Evolutionary conservation across 2,113 vertebrate genomes (phyloP).

Genomic region (Pica pica): DNA sequence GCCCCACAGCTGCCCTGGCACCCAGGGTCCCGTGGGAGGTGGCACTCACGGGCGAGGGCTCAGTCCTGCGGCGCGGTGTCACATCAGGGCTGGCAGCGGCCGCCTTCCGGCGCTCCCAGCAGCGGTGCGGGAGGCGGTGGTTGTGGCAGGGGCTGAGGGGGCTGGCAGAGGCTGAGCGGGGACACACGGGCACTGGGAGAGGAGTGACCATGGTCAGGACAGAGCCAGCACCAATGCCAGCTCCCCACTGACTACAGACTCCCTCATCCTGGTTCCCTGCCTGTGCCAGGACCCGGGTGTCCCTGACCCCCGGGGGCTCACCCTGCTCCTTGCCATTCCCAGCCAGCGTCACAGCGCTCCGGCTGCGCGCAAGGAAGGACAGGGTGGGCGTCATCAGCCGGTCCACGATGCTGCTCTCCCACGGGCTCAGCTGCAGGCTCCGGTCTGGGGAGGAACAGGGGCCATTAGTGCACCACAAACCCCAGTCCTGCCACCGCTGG

Average conservation of each 20-base stretch:
- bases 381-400: slow-evolving; percentile 95
- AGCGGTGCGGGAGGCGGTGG: slow-evolving; percentile 82
- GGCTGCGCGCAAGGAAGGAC: slow-evolving; percentile 93
- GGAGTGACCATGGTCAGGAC: not conserved
- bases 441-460: slow-evolving; percentile 73
- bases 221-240: accelerated
- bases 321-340: slow-evolving; percentile 84
- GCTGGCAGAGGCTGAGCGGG: slow-evolving; percentile 91
- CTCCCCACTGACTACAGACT: not conserved
- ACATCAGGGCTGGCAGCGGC: slow-evolving; percentile 82
- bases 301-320: slow-evolving; percentile 41
- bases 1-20: not conserved
- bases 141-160: slow-evolving; percentile 83
- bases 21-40: accelerated
- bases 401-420: slow-evolving; percentile 98
- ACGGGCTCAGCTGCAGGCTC: slow-evolving; percentile 85
- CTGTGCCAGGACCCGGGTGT: accelerated
- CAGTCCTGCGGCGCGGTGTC: slow-evolving; percentile 73
- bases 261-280: not conserved
- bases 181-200: slow-evolving; percentile 79
- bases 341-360: slow-evolving; percentile 90
- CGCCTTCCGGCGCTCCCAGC: slow-evolving; percentile 77
- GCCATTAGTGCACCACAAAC: accelerated
- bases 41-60: slow-evolving; percentile 82
- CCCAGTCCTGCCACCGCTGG: accelerated